Evolutionary conservation across 2,888 invertebrate genomes (phyloP).

Genomic region (Stenodema calcarata): DNA sequence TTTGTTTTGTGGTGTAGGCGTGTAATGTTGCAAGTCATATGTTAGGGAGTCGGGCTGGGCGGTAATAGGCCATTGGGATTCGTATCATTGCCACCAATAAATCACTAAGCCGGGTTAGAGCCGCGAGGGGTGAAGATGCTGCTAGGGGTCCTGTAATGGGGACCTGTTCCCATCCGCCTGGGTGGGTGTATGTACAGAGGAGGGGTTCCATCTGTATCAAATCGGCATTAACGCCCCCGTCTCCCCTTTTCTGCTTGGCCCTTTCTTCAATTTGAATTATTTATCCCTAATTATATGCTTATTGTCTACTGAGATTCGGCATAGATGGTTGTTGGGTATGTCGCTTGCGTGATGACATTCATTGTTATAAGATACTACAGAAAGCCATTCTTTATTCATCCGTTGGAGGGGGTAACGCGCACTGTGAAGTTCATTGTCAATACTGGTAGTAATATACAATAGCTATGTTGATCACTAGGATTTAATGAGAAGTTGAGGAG

Average conservation of each 20-base stretch:
- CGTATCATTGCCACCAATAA: slow-evolving; percentile 43
- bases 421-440: too few species aligned
- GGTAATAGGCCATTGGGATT: slow-evolving; percentile 45
- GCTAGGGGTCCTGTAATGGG: slow-evolving; percentile 17
- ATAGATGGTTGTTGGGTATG: not conserved
- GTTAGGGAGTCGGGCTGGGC: not conserved
- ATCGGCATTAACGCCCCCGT: slow-evolving; percentile 31
- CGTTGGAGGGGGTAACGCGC: too few species aligned
- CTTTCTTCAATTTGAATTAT: slow-evolving; percentile 27
- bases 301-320: slow-evolving; percentile 17
- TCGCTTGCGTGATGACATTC: not conserved
- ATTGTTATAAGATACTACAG: not conserved
- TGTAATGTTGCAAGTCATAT: slow-evolving; percentile 28
- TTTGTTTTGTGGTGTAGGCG: slow-evolving; percentile 26
- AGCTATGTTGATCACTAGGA: too few species aligned
- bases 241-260: not conserved
- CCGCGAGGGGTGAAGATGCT: slow-evolving; percentile 12
- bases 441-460: too few species aligned
- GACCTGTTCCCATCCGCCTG: not conserved
- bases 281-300: slow-evolving; percentile 33
- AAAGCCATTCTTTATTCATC: too few species aligned
- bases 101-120: slow-evolving; percentile 35
- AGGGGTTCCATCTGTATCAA: slow-evolving; percentile 31
- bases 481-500: too few species aligned
- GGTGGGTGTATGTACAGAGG: not conserved